Conservation (phyloP, 2,888 invertebrate genomes). For the Chloromyia formosa region DNA sequence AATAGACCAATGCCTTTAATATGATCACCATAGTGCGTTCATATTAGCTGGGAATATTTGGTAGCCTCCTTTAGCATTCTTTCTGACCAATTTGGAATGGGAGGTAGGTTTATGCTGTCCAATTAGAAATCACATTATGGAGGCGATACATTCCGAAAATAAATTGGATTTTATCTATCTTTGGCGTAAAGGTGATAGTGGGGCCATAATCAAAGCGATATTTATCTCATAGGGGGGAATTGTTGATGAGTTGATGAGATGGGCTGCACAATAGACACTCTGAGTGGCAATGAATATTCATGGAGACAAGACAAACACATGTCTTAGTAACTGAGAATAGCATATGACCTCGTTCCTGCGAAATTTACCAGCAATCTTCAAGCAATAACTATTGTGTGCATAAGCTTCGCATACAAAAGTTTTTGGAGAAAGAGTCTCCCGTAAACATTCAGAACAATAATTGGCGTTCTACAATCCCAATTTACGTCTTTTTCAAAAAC, state of each 20-base stretch:
- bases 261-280: background rate
- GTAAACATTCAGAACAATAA: too few relatives aligned
- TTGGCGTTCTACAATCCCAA: too few relatives aligned
- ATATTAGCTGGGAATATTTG: background rate
- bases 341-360: too few relatives aligned
- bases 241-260: background rate
- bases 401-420: too few relatives aligned
- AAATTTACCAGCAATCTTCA: too few relatives aligned
- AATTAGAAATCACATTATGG: conserved; percentile 37
- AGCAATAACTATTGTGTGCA: too few relatives aligned
- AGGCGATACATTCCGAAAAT: conserved; percentile 24
- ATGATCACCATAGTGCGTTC: background rate
- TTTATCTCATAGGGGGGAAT: background rate
- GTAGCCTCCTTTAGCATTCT: background rate
- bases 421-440: too few relatives aligned
- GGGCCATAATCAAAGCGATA: conserved; percentile 8
- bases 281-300: background rate
- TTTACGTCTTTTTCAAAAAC: too few relatives aligned
- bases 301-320: background rate
- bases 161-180: conserved; percentile 19
- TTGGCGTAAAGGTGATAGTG: background rate
- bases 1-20: conserved; percentile 32
- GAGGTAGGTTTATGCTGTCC: background rate
- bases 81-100: background rate
- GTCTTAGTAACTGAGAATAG: too few relatives aligned